A percentile compares a stretch with the other conserved stretches of the same genome.
These are phyloP conservation scores for Calyptommatus sinebrachiatus DNA, from an alignment of 2,113 vertebrate genomes.

Conservation along the genomic window DNA sequence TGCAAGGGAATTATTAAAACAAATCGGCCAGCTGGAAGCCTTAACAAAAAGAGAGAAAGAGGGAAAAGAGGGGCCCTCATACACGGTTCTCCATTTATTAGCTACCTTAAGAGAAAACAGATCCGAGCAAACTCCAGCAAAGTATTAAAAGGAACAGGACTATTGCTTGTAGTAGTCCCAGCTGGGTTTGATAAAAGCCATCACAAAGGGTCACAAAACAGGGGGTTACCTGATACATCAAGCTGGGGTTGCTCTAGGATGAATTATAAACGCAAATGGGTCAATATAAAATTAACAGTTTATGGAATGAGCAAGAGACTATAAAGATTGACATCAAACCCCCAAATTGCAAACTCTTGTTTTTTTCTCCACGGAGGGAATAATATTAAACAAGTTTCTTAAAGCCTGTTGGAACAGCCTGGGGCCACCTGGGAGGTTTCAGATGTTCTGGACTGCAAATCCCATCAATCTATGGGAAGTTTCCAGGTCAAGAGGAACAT, in stretches of 20 bases:
- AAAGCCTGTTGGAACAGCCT: conserved; percentile 27
- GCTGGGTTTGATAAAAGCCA: conserved; percentile 68
- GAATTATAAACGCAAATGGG: conserved; percentile 71
- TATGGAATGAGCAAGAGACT: conserved; percentile 60
- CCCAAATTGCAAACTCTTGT: conserved; percentile 44
- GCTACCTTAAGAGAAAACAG: conserved; percentile 66
- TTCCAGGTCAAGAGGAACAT: not conserved
- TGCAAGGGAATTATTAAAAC: not conserved
- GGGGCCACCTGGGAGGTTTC: conserved; percentile 8
- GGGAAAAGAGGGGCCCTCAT: not conserved
- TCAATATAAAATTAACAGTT: conserved; percentile 72
- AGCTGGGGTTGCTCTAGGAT: conserved; percentile 64
- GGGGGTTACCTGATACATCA: conserved; percentile 65
- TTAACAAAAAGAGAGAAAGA: conserved; percentile 32
- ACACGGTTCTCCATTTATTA: conserved; percentile 65
- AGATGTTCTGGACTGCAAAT: too few species aligned
- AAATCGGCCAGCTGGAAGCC: conserved; percentile 14
- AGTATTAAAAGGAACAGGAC: conserved; percentile 33
- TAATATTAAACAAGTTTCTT: conserved; percentile 58
- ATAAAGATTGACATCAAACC: conserved; percentile 66
- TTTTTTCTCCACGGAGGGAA: conserved; percentile 43
- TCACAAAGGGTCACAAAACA: conserved; percentile 54
- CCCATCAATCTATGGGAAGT: too few species aligned
- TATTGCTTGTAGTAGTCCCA: conserved; percentile 58
- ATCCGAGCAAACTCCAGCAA: conserved; percentile 51